A percentile compares a stretch with the other conserved stretches of the same genome.
These are phyloP conservation scores for Tetragonula carbonaria DNA, from an alignment of 2,888 invertebrate species.

Conservation along the genomic window DNA sequence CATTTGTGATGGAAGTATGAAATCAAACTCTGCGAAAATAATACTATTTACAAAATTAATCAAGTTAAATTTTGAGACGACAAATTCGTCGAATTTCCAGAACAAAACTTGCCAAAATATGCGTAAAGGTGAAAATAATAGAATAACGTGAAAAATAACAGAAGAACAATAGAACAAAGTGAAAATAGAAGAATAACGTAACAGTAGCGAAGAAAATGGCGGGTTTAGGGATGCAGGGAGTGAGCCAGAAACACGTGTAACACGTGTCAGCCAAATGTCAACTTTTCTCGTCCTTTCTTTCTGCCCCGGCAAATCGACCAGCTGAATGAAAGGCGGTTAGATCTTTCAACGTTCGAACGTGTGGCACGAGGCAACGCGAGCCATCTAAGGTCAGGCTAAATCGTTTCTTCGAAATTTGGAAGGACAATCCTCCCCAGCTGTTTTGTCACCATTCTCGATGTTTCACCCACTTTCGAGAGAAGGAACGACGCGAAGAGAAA, in stretches of 20 bases:
- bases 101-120: no score
- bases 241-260: constrained; percentile 54
- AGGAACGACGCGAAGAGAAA: not conserved
- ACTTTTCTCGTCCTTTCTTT: constrained; percentile 42
- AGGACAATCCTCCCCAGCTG: not conserved
- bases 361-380: constrained; percentile 56
- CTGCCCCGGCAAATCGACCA: constrained; percentile 39
- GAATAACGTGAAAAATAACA: no score
- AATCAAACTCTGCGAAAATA: no score
- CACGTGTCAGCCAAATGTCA: constrained; percentile 78
- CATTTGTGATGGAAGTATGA: no score
- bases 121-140: no score
- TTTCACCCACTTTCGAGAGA: not conserved
- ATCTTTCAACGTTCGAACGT: constrained; percentile 49
- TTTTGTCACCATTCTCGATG: constrained; percentile 11
- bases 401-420: constrained; percentile 43
- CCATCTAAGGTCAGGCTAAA: not conserved
- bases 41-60: no score
- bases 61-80: no score
- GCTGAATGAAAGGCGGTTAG: constrained; percentile 15
- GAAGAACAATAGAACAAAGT: no score
- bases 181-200: no score
- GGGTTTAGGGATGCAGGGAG: not conserved
- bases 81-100: no score
- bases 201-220: not conserved